These are phyloP conservation scores for Ardeotis arabs DNA, from an alignment of 2,113 vertebrate species.

Conservation along the genomic window DNA sequence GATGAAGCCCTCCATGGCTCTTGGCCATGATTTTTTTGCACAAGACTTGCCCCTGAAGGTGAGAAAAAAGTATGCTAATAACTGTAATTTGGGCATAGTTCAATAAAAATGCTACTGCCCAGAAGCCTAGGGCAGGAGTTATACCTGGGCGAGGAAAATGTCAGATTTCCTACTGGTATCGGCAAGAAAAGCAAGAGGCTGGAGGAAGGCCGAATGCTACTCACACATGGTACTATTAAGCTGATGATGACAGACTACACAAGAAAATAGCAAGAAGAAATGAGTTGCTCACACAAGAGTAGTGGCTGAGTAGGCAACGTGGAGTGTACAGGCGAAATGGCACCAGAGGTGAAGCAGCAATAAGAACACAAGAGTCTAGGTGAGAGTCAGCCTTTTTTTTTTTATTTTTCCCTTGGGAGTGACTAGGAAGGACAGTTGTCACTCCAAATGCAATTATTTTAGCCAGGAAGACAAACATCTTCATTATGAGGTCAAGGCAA, in stretches of 20 bases:
- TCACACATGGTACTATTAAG: not conserved
- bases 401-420: too few species aligned
- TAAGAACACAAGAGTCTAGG: not conserved
- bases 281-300: not conserved
- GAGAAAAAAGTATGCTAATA: not conserved
- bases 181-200: not conserved
- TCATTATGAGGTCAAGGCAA: not conserved
- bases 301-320: not conserved
- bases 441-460: not conserved
- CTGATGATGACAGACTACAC: not conserved
- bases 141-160: not conserved
- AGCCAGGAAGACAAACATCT: not conserved
- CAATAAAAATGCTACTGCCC: not conserved
- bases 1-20: not conserved
- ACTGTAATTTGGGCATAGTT: not conserved
- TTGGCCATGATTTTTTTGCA: not conserved
- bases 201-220: not conserved
- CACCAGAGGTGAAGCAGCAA: not conserved
- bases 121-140: not conserved
- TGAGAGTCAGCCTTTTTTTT: not conserved
- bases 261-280: not conserved
- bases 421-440: not conserved
- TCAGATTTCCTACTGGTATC: not conserved
- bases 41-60: not conserved
- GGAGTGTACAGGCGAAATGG: not conserved